Evolutionary conservation across 2,113 vertebrate genomes (phyloP).

Genomic region (Lepus europaeus): DNA sequence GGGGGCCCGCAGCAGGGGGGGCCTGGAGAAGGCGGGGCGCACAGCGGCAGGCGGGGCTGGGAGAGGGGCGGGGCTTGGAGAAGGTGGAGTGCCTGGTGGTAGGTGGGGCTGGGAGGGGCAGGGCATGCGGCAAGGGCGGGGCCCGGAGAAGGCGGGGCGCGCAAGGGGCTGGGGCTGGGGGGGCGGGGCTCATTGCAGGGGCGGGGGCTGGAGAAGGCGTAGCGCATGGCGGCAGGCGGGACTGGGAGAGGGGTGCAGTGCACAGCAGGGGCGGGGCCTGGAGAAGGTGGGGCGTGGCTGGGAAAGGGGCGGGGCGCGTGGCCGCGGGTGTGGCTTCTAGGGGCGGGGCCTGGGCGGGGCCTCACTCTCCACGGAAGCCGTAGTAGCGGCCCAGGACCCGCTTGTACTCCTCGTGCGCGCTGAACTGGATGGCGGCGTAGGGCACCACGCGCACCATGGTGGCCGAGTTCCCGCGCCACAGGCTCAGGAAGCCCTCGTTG

Average conservation of each 20-base stretch:
- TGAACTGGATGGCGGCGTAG: constrained; percentile 99
- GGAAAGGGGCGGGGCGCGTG: too few relatives aligned
- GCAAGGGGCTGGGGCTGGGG: too few relatives aligned
- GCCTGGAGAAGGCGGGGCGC: too few relatives aligned
- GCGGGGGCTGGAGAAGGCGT: neutral
- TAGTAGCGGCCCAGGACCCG: constrained; percentile 93
- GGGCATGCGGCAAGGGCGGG: accelerated
- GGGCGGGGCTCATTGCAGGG: too few relatives aligned
- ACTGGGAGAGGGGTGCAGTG: too few relatives aligned
- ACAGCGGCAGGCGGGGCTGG: too few relatives aligned
- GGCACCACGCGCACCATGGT: constrained; percentile 98
- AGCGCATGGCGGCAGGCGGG: too few relatives aligned
- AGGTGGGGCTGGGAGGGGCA: too few relatives aligned
- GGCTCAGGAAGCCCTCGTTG: constrained; percentile 94
- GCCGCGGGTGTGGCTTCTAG: neutral
- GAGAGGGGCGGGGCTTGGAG: too few relatives aligned
- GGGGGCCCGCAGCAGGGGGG: too few relatives aligned
- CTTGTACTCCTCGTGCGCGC: constrained; percentile 97
- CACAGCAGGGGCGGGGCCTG: neutral
- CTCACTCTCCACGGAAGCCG: constrained; percentile 96
- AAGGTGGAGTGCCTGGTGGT: too few relatives aligned
- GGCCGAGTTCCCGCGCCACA: constrained; percentile 98
- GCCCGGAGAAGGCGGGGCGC: neutral
- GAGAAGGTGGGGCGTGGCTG: neutral
- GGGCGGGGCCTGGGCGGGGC: neutral